Conservation (phyloP, 2,797 vertebrate genomes). For the Protosalanx chinensis region DNA sequence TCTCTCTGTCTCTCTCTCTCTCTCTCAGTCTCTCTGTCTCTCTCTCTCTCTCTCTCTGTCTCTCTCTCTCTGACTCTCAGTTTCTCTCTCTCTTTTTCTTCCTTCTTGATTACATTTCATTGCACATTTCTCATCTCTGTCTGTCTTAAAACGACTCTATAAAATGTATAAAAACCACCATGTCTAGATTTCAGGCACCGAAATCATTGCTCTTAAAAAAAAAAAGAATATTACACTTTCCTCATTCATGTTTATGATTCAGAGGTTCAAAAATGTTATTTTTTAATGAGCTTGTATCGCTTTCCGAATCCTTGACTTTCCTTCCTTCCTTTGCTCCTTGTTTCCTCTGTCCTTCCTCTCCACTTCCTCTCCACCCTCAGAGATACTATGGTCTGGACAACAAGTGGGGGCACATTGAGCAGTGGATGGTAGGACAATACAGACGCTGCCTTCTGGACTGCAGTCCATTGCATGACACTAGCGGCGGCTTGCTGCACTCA, state of each 20-base stretch:
- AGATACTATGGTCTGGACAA: slow-evolving; percentile 93
- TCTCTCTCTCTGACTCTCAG: not conserved
- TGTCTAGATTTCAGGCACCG: no score
- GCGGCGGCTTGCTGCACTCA: not conserved
- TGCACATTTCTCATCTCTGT: not conserved
- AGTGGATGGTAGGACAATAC: slow-evolving; percentile 88
- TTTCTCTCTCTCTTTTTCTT: no score
- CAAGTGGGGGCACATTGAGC: slow-evolving; percentile 97
- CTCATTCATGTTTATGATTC: not conserved
- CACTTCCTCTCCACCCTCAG: slow-evolving; percentile 63
- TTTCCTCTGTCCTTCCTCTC: slow-evolving; percentile 32
- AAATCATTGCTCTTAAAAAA: not conserved
- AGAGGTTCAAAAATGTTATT: not conserved
- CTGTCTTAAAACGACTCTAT: not conserved
- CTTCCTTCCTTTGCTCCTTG: not conserved
- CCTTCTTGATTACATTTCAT: not conserved
- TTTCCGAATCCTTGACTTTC: slow-evolving; percentile 10
- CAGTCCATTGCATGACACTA: slow-evolving; percentile 1
- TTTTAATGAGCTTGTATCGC: not conserved
- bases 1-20: not conserved
- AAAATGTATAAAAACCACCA: not conserved
- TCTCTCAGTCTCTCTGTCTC: not conserved
- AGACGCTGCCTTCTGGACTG: slow-evolving; percentile 15
- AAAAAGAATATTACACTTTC: not conserved
- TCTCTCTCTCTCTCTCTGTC: no score